Base-by-base conservation (phyloP, 2,113 vertebrate species). In the Lagopus muta region DNA sequence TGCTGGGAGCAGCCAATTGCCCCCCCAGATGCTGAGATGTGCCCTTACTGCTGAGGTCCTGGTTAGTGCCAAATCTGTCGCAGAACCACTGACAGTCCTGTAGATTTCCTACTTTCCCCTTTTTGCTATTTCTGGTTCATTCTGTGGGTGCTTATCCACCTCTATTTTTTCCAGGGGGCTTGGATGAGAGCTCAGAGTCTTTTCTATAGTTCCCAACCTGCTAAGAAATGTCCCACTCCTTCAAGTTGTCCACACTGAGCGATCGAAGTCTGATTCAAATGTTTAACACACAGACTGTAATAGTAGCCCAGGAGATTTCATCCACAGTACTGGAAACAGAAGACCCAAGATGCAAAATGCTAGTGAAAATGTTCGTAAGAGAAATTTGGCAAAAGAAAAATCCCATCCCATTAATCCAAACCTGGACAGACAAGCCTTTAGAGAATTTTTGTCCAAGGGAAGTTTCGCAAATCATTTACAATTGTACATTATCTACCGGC, bases 251-350 rank as follows among this genome's bases (percentile, higher is more conserved):
- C 92, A 83, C 47, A 36, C 64, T 78, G 72, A 89, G 57, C 71
- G 82, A 95, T 94, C 82, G 93, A 96, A 92, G 86, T 82, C 73
- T 66, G 80, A 92, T 86, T 95, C 50, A 90, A 93, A 78, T 15
- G 4, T 83, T 88, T 90, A 88, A 58, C 82, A 93, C 91, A 82
- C 32, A 83, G 90, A 81, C 83, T 80, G 42, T 89, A 40, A 75
- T 73, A 87, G 60, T 19, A 65, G 19, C 52, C 54, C 32, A 24
- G 43, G 78, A 84, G 77, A 94, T 97, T 78, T 94, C 92, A 95
- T 62, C 84, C 62, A 78, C 80, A 65, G 55, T 83, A 54, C 32
- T 91, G 70, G 92, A 97, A 20, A 0, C 43, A 82, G 65, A 74
- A 90, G 60, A 76, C 64, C 74, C 36, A 30, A 38, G 60, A 83